Base-by-base conservation (phyloP, 2,113 vertebrate genomes). In the Muntiacus muntjak region DNA sequence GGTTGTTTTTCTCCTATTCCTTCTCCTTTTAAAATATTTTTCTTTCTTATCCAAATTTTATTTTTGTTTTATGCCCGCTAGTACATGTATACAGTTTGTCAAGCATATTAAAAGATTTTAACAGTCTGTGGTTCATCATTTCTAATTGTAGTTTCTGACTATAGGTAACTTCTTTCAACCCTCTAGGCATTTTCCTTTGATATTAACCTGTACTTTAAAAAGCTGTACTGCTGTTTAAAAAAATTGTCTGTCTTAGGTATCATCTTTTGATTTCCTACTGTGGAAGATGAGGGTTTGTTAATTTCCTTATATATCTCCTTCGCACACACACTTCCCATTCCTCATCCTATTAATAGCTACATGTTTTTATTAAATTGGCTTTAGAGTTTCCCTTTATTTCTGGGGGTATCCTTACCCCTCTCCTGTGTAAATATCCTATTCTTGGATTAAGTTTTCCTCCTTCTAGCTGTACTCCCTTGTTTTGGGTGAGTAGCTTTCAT, bases 71-170 rank as follows among this genome's bases (percentile, higher is more conserved):
- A 58, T 92, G 6, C 16, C 92, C 26, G 76, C 7, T 93, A 58
- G 26, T 87, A 84, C 36, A 15, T 30, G 5, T 40, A 52, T 86
- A 5, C 2, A 83, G 36, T 94, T 90, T 90, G 10, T 67, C n/a
- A 87, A 92, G 74, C 92, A 91, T 95, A 78, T 64, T 93, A 64
- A 58, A 95, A 78, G 10, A 84, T 33, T 81, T 89, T 76, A 89
- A 45, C 17, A 58, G 2, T 62, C 50, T 40, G 17, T 87, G 15
- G 19, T 78, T 54, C 8, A 26, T 94, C 21, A 33, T 94, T 50
- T 89, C 21, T 91, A 55, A 60, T 25, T 60, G 14, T 40, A 87
- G n/a, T 89, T 93, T 30, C 40, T 92, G 28, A 26, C 12, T 78
- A 78, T 5, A 33, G 5, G 33, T 3, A 74, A 26, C 19, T 89